Evolutionary conservation across 2,113 vertebrate species (phyloP).

Genomic region (Lophotis ruficrista): DNA sequence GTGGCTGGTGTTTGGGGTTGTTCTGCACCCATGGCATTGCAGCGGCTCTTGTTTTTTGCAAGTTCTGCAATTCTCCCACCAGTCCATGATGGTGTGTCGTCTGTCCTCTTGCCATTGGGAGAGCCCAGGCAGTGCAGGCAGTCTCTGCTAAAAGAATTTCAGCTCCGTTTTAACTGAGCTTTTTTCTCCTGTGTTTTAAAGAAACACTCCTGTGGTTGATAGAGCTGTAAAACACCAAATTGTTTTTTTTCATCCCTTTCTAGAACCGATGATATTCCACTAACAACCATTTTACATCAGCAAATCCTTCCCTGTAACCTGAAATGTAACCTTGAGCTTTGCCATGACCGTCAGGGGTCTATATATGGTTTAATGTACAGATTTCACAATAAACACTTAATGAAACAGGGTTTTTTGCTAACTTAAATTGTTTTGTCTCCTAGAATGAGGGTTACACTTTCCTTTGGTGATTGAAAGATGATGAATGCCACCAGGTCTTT

Average conservation of each 20-base stretch:
- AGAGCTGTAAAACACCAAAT: neutral
- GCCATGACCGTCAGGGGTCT: neutral
- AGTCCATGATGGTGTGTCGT: neutral
- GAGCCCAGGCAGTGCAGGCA: neutral
- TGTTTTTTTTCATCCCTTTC: neutral
- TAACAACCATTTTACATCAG: neutral
- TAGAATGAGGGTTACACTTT: constrained; percentile 25
- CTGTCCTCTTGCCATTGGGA: neutral
- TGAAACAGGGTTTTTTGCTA: neutral
- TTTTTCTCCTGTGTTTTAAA: neutral
- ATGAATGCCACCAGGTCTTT: neutral
- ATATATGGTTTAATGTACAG: neutral
- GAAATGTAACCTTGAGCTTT: neutral
- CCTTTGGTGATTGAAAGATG: constrained; percentile 18
- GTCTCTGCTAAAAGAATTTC: neutral
- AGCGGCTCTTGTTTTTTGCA: neutral
- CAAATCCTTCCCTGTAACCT: neutral
- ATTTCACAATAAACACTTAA: neutral
- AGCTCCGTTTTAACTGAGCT: neutral
- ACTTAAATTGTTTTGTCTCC: constrained; percentile 11
- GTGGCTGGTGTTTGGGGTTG: neutral
- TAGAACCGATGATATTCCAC: neutral
- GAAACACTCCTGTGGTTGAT: neutral
- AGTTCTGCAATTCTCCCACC: neutral
- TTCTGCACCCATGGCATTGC: neutral